Conservation (phyloP, 2,113 vertebrate genomes). For the Colinus virginianus region DNA sequence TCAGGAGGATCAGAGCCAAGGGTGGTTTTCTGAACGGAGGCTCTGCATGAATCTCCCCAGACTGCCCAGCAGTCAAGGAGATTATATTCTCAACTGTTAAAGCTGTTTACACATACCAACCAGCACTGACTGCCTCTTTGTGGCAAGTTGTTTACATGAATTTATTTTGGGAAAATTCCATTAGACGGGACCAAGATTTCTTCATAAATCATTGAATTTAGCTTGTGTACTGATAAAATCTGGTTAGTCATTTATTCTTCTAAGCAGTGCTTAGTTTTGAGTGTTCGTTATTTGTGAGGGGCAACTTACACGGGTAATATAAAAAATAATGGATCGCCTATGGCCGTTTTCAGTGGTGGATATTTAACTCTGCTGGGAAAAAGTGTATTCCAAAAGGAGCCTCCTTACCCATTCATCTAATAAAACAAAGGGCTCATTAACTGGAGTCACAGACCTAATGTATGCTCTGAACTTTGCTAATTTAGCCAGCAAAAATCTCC, state of each 20-base stretch:
- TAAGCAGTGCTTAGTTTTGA: conserved; percentile 72
- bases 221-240: conserved; percentile 93
- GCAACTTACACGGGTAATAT: conserved; percentile 38
- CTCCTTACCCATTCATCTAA: conserved; percentile 13
- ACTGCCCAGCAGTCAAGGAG: conserved; percentile 84
- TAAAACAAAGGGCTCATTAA: conserved; percentile 56
- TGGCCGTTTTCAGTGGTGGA: conserved; percentile 39
- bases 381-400: conserved; percentile 42
- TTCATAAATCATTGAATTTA: conserved; percentile 95
- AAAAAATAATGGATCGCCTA: conserved; percentile 62
- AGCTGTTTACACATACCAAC: conserved; percentile 92
- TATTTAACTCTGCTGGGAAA: conserved; percentile 50
- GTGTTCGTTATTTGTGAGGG: conserved; percentile 65
- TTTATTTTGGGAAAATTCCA: conserved; percentile 99
- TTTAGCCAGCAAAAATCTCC: conserved; percentile 55
- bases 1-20: conserved; percentile 82
- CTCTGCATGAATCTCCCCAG: conserved; percentile 82
- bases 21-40: conserved; percentile 82
- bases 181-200: conserved; percentile 89
- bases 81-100: conserved; percentile 93
- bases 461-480: conserved; percentile 50
- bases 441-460: conserved; percentile 36
- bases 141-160: conserved; percentile 95
- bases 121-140: conserved; percentile 95
- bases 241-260: conserved; percentile 85